These are phyloP conservation scores for Clivina fossor DNA, from an alignment of 2,888 invertebrate species.

Conservation along the genomic window DNA sequence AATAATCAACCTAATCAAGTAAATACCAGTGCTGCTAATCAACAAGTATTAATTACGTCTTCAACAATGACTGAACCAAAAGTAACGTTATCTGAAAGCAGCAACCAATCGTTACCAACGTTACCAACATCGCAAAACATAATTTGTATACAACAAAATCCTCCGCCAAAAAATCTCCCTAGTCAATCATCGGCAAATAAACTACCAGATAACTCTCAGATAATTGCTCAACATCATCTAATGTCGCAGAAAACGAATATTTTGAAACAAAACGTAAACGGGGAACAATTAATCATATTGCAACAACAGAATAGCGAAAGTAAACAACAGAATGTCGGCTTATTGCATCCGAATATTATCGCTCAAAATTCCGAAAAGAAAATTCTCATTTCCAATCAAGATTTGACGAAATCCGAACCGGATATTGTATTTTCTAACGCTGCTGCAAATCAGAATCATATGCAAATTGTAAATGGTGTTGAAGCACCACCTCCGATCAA, in stretches of 20 bases:
- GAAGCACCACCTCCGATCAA: slow-evolving; percentile 1
- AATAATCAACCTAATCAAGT: too few species aligned
- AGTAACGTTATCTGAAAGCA: too few species aligned
- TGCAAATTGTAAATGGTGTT: background rate
- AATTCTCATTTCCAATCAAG: slow-evolving; percentile 14
- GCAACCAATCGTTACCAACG: too few species aligned
- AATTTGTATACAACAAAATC: slow-evolving; percentile 1
- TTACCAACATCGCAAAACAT: slow-evolving; percentile 7
- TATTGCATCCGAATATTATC: too few species aligned
- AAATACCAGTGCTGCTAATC: too few species aligned
- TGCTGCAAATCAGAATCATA: background rate
- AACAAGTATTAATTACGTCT: too few species aligned
- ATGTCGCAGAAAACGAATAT: slow-evolving; percentile 2
- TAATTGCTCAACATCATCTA: slow-evolving; percentile 2
- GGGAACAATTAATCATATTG: slow-evolving; percentile 7
- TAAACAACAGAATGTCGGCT: background rate
- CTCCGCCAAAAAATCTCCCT: background rate
- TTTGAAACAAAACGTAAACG: slow-evolving; percentile 1
- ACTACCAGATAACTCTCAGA: too few species aligned
- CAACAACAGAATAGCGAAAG: background rate
- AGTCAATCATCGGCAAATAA: too few species aligned
- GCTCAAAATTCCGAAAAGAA: background rate
- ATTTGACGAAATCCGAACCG: background rate
- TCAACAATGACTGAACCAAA: too few species aligned
- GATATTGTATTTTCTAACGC: background rate